Conservation (phyloP, 2,797 vertebrate species). For the Myoxocephalus aenaeus region DNA sequence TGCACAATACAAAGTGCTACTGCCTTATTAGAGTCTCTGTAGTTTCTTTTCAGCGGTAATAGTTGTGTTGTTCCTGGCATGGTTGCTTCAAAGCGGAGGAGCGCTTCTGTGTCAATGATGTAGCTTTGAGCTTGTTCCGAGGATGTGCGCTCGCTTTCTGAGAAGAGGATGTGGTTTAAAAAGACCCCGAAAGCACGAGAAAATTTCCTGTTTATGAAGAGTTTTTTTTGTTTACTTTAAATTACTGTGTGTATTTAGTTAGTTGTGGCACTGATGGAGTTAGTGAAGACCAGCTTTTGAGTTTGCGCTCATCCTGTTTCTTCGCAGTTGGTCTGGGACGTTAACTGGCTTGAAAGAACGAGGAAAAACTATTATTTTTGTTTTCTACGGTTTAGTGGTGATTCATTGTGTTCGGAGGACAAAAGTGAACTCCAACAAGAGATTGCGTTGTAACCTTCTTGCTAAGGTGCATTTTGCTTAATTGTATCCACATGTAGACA, state of each 20-base stretch:
- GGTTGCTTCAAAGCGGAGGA: conserved; percentile 33
- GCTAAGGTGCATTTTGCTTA: conserved; percentile 46
- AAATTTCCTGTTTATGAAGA: conserved; percentile 26
- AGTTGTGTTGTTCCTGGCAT: conserved; percentile 35
- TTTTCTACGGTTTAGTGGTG: conserved; percentile 31
- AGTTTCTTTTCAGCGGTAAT: conserved; percentile 20
- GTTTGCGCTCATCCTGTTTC: conserved; percentile 34
- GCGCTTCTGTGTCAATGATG: conserved; percentile 32
- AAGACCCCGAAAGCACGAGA: conserved; percentile 33
- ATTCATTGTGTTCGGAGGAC: conserved; percentile 31
- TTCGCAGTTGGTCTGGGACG: conserved; percentile 42
- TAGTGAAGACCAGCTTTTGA: conserved; percentile 37
- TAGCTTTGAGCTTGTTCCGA: conserved; percentile 19
- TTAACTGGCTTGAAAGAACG: conserved; percentile 47
- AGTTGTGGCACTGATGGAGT: conserved; percentile 48
- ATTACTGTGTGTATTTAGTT: conserved; percentile 20
- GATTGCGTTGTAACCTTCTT: conserved; percentile 36
- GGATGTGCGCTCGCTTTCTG: conserved; percentile 15
- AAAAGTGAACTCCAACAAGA: conserved; percentile 29
- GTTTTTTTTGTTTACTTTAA: conserved; percentile 14
- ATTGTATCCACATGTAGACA: conserved; percentile 51
- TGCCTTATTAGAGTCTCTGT: conserved; percentile 65
- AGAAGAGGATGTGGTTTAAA: conserved; percentile 65
- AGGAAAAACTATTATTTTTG: conserved; percentile 17
- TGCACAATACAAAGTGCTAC: conserved; percentile 50